phyloP scores from a whole-genome alignment of 2,797 vertebrate genomes.

The Poeciliopsis infans region DNA sequence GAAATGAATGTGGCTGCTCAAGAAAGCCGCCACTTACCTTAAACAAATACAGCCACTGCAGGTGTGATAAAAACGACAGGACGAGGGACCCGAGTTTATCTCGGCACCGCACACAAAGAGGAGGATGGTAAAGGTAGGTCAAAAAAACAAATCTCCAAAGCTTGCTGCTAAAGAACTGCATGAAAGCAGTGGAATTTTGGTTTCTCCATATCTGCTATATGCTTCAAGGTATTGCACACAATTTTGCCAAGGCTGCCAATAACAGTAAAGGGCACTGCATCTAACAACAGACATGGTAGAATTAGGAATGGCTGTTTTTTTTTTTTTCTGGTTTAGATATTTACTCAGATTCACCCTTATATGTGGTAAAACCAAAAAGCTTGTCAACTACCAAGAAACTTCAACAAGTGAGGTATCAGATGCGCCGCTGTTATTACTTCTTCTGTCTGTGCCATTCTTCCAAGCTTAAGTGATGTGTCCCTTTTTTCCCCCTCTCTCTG shows the following conservation, averaged over 20 bases:
- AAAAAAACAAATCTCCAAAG: not conserved
- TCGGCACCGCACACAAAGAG: not conserved
- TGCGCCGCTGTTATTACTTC: conserved; percentile 25
- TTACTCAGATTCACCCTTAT: not conserved
- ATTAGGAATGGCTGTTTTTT: not conserved
- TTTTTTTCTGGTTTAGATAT: not conserved
- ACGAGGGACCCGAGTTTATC: not conserved
- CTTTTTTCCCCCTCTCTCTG: conserved; percentile 5
- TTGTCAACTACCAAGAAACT: conserved; percentile 1
- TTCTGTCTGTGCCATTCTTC: conserved; percentile 26
- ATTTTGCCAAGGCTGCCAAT: not conserved
- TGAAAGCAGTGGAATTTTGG: not conserved
- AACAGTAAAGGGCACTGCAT: not conserved
- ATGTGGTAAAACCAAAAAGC: conserved; percentile 1
- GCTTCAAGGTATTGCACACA: not conserved
- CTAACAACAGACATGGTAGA: not conserved
- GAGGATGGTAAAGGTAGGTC: not conserved
- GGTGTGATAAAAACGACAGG: not conserved
- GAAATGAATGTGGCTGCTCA: not conserved
- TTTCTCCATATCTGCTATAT: not conserved
- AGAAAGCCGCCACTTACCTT: not conserved
- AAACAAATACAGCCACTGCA: not conserved
- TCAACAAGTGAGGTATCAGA: not conserved
- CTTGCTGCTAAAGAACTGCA: not conserved
- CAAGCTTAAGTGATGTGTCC: conserved; percentile 25